phyloP scores from a whole-genome alignment of 2,888 invertebrate species.

The Beris morrisii region DNA sequence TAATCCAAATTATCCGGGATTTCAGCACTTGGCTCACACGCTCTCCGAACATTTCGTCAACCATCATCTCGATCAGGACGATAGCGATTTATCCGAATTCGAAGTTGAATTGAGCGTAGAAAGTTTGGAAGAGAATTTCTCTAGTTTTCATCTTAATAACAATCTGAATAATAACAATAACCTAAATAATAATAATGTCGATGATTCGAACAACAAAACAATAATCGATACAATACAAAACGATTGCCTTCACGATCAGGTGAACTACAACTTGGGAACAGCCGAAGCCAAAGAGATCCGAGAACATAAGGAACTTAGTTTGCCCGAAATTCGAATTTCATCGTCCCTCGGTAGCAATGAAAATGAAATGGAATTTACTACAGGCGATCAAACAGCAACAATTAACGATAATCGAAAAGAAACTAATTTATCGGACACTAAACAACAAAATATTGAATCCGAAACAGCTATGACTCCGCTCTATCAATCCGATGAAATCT shows the following conservation, averaged over 20 bases:
- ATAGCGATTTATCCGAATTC: constrained; percentile 51
- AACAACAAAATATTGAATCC: background rate
- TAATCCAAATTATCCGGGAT: constrained; percentile 83
- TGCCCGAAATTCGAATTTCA: constrained; percentile 34
- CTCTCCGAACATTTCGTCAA: constrained; percentile 57
- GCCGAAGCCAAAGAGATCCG: constrained; percentile 23
- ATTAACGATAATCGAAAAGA: background rate
- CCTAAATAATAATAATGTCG: constrained; percentile 51
- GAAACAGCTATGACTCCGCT: background rate
- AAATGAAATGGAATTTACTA: background rate
- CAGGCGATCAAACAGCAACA: no score
- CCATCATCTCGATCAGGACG: constrained; percentile 49
- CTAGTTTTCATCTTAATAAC: constrained; percentile 55
- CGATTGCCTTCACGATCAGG: constrained; percentile 22
- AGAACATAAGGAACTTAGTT: constrained; percentile 32
- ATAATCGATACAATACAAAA: background rate
- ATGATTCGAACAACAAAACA: constrained; percentile 41
- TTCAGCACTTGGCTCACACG: constrained; percentile 78
- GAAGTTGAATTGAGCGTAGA: constrained; percentile 50
- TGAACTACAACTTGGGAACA: constrained; percentile 33
- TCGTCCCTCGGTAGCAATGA: constrained; percentile 1
- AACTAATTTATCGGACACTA: background rate
- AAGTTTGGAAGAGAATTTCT: constrained; percentile 44
- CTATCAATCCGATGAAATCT: constrained; percentile 29
- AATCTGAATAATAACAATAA: constrained; percentile 58